Evolutionary conservation across 2,888 invertebrate species (phyloP), one percentile per base, ranked within the genome.

Genomic region (Protodeltote pygarga): DNA sequence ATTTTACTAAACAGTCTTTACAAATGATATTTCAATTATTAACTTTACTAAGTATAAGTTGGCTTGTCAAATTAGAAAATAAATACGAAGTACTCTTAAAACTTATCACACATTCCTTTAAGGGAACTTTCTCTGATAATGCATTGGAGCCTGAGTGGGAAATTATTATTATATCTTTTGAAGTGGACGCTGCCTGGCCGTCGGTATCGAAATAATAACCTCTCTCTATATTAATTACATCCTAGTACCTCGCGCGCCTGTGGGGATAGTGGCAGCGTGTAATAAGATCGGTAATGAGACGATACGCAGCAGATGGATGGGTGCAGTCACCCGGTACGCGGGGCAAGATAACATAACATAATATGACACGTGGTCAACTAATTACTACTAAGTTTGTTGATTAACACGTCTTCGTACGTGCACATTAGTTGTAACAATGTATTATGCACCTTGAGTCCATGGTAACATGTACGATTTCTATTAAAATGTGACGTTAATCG

Each of bases 171-270:
- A 76, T 75, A 80, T 67, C 69, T 67, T 73, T 78, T 71, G 73
- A 59, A 77, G 69, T 73, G 70, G 75, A 65, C 65, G 60, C 71
- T 54, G 52, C 68, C 65, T 55, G 69, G n/a, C n/a, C 72, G 51
- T 70, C 65, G 59, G 76, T 83, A 82, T 85, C 83, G 65, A 77
- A 85, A 81, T 89, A 89, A 89, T 87, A 87, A 58, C 85, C 86
- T 85, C 79, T 84, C 84, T 87, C 79, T 71, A 84, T 89, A 85
- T 89, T 89, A 89, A 91, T 91, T 85, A 83, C 82, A 77, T 83
- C 81, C 86, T 84, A 85, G n/a, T n/a, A n/a, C n/a, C n/a, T n/a
- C n/a, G n/a, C n/a, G n/a, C n/a, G n/a, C n/a, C n/a, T n/a, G n/a
- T n/a, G n/a, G n/a, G 86, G 84, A 85, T 85, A 78, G 77, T 68